phyloP scores from a whole-genome alignment of 2,888 invertebrate genomes.

The Hirudinaria manillensis region DNA sequence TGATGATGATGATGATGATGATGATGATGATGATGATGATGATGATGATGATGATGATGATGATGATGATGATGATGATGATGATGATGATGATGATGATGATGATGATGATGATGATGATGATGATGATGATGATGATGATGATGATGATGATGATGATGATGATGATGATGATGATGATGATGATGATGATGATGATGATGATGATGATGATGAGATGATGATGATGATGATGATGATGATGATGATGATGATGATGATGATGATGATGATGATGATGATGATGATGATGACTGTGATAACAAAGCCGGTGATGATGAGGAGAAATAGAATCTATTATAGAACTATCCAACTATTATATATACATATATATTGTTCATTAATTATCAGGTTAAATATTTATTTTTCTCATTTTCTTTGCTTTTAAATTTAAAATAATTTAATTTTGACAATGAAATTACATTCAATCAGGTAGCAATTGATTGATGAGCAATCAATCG shows the following conservation, averaged over 20 bases:
- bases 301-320: conserved; percentile 4
- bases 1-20: conserved; percentile 17
- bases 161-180: conserved; percentile 19
- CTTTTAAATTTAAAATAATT: no score
- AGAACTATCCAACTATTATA: no score
- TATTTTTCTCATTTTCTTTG: no score
- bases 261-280: conserved; percentile 19
- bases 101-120: conserved; percentile 17
- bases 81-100: conserved; percentile 20
- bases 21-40: conserved; percentile 19
- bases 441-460: no score
- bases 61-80: conserved; percentile 19
- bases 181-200: conserved; percentile 20
- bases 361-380: no score
- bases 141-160: conserved; percentile 19
- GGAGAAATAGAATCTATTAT: no score
- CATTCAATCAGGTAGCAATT: no score
- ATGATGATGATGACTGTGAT: conserved; percentile 19
- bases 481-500: no score
- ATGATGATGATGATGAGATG: no score
- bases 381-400: no score
- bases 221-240: no score
- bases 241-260: conserved; percentile 19
- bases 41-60: conserved; percentile 17
- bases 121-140: conserved; percentile 20